Conservation (phyloP, 2,113 vertebrate genomes). For the Datnioides undecimradiatus region DNA sequence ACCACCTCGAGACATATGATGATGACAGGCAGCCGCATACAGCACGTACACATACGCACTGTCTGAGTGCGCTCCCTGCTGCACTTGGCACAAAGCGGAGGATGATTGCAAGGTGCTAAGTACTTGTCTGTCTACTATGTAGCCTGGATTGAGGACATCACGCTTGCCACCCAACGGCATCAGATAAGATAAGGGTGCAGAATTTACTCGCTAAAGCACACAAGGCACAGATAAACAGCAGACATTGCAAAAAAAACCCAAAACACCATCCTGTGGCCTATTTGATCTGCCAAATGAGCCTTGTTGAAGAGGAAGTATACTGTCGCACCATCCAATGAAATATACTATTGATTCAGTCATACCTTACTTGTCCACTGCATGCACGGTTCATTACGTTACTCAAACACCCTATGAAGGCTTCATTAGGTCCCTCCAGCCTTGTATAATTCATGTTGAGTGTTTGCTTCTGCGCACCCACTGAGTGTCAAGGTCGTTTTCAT, state of each 20-base stretch:
- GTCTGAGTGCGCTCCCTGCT: neutral
- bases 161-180: neutral
- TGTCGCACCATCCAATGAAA: slow-evolving; percentile 36
- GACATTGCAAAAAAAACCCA: slow-evolving; percentile 16
- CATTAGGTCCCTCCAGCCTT: slow-evolving; percentile 36
- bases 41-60: neutral
- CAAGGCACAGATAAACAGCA: slow-evolving; percentile 12
- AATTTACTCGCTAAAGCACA: slow-evolving; percentile 7
- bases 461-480: slow-evolving; percentile 29
- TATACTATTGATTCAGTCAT: slow-evolving; percentile 58
- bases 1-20: slow-evolving; percentile 40
- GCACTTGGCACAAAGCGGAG: slow-evolving; percentile 3
- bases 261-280: neutral
- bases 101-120: slow-evolving; percentile 19
- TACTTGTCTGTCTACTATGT: slow-evolving; percentile 33
- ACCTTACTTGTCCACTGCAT: slow-evolving; percentile 24
- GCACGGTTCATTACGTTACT: slow-evolving; percentile 46
- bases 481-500: slow-evolving; percentile 67
- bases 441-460: slow-evolving; percentile 60
- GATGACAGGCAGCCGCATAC: slow-evolving; percentile 46
- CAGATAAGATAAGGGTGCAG: neutral
- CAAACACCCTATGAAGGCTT: slow-evolving; percentile 57
- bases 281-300: slow-evolving; percentile 29
- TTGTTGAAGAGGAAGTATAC: slow-evolving; percentile 28
- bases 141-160: slow-evolving; percentile 18